Base-by-base conservation (phyloP, 2,113 vertebrate species). In the Psophia crepitans region DNA sequence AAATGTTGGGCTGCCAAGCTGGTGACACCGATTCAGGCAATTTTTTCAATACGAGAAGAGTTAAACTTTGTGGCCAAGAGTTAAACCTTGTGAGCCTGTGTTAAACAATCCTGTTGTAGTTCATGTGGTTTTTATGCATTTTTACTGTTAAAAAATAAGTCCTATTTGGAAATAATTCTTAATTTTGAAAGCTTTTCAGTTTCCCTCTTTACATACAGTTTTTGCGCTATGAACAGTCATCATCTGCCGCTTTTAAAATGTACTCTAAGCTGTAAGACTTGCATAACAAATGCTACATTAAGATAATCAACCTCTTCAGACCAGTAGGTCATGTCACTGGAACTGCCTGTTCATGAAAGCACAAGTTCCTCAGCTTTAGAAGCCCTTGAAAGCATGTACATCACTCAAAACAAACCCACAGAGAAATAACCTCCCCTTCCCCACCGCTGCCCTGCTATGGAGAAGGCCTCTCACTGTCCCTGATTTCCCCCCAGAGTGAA, bases 391-490 rank as follows among this genome's bases (percentile, higher is more conserved):
- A 83, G 24, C 21, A 85, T 1, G 13, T 41, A 78, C 79, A 77
- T 78, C n/a, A 33, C 37, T 77, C 71, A 80, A 76, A 90, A 53
- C 37, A 88, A 69, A 86, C 37, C 14, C 64, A 51, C 20, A 66
- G 68, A 89, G 64, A 92, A 90, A 78, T 46, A 73, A 53, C 11
- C 54, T 90, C 43, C 51, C 56, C 18, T 84, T 96, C 46, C 58
- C 46, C 60, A 49, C 39, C 49, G 54, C 68, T 92, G 51, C 60
- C 51, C 64, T 96, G 80, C 64, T 89, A 51, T 92, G 93, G 91
- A 73, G 87, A 93, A 83, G 73, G 58, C 83, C 89, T 97, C 95
- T 89, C 7, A 10, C 80, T 91, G 21, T 77, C 64, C 53, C n/a
- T 17, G 21, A 73, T 95, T 91, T 86, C 65, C 51, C 86, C 41